phyloP scores from a whole-genome alignment of 1,140 invertebrate species.

The Calephelis virginiensis region DNA sequence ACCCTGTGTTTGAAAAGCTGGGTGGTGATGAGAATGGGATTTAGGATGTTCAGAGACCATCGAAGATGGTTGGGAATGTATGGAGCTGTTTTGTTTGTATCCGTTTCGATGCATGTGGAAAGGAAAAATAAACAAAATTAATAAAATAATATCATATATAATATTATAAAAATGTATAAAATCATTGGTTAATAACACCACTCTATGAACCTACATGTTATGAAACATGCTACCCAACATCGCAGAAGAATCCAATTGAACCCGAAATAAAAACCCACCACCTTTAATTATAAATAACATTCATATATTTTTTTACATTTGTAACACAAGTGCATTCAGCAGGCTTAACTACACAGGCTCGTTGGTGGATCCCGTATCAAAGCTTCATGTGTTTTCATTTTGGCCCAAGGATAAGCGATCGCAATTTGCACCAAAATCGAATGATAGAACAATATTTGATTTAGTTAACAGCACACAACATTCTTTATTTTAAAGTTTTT shows the following conservation, averaged over 20 bases:
- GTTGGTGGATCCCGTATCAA: neutral
- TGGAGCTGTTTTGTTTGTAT: constrained; percentile 66
- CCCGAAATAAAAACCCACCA: neutral
- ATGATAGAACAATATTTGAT: neutral
- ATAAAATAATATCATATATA: constrained; percentile 29
- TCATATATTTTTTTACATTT: neutral
- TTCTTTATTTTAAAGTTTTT: neutral
- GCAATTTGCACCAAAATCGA: constrained; percentile 30
- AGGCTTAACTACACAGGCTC: constrained; percentile 3
- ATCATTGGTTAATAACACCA: constrained; percentile 29
- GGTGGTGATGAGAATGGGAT: constrained; percentile 68
- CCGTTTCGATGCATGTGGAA: constrained; percentile 68
- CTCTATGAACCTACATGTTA: constrained; percentile 23
- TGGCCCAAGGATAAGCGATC: constrained; percentile 21
- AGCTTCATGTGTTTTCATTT: neutral
- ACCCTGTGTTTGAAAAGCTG: constrained; percentile 74
- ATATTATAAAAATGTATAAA: constrained; percentile 25
- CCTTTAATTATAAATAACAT: neutral
- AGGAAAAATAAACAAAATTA: constrained; percentile 59
- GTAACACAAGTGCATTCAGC: constrained; percentile 4
- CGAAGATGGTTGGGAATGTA: constrained; percentile 77
- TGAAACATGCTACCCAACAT: neutral
- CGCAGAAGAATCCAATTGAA: neutral
- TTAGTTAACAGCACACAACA: neutral
- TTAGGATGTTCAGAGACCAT: constrained; percentile 71